A percentile compares a stretch with the other conserved stretches of the same genome.
phyloP scores from a whole-genome alignment of 2,113 vertebrate genomes.

The Oreochromis spilurus region DNA sequence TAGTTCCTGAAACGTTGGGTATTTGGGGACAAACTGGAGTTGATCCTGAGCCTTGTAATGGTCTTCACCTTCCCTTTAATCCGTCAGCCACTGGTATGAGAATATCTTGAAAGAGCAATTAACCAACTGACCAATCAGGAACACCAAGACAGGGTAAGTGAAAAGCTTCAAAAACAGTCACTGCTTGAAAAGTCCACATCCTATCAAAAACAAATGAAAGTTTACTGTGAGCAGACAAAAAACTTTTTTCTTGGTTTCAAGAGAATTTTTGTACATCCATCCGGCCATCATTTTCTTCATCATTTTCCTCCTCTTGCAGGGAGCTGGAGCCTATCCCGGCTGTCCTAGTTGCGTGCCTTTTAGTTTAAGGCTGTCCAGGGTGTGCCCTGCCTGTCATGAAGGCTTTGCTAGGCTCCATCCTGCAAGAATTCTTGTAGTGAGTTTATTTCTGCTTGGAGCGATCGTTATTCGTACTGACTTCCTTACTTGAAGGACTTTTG shows the following conservation, averaged over 20 bases:
- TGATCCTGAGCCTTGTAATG: neutral
- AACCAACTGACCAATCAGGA: neutral
- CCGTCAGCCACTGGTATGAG: neutral
- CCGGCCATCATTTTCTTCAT: neutral
- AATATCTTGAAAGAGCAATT: neutral
- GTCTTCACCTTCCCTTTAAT: neutral
- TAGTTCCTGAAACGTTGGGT: neutral
- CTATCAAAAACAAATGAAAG: neutral
- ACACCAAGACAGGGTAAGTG: neutral
- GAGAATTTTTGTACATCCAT: neutral
- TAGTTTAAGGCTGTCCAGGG: neutral
- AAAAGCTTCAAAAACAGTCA: neutral
- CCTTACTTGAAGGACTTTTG: neutral
- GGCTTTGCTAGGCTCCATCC: neutral
- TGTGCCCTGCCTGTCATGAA: neutral
- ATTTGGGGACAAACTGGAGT: neutral
- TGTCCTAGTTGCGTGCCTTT: neutral
- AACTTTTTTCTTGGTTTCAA: accelerated
- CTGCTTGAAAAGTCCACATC: neutral
- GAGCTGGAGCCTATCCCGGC: neutral
- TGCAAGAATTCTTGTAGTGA: neutral
- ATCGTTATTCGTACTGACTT: neutral
- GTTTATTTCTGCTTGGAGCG: neutral
- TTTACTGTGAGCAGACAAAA: neutral
- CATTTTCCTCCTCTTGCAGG: neutral